Percentiles rank a stretch among this genome's conserved stretches.
Conservation (phyloP, 2,113 vertebrate species). For the Arizona elegans region DNA sequence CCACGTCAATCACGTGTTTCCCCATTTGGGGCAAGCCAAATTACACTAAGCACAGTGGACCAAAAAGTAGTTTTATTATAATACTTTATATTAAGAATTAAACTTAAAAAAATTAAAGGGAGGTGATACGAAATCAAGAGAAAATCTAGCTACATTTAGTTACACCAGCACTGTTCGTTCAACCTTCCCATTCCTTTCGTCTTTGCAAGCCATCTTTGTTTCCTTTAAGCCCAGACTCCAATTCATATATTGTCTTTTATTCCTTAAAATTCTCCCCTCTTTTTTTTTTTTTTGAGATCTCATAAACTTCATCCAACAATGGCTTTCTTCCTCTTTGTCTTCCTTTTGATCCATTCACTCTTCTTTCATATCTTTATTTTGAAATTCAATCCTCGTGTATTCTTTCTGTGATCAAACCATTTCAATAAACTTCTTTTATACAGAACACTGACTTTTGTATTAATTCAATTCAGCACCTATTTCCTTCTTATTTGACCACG, state of each 20-base stretch:
- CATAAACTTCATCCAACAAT: not conserved
- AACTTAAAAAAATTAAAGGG: not conserved
- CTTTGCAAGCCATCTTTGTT: not conserved
- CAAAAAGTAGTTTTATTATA: not conserved
- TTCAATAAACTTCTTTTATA: not conserved
- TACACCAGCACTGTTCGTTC: not conserved
- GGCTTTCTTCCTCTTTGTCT: not conserved
- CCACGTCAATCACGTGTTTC: not conserved
- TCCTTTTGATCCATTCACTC: not conserved
- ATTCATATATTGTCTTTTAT: not conserved
- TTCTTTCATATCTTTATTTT: not conserved
- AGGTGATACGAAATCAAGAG: not conserved
- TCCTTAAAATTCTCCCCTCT: not conserved
- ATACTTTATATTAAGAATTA: not conserved
- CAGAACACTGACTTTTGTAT: not conserved
- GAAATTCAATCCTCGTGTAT: not conserved
- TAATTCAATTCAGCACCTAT: not conserved
- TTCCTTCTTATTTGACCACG: not conserved
- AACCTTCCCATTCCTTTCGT: not conserved
- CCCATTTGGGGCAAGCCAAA: not conserved
- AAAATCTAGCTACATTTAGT: not conserved
- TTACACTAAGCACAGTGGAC: not conserved
- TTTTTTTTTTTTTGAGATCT: not conserved
- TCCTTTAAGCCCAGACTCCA: not conserved
- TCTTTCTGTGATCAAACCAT: not conserved